Evolutionary conservation across 2,888 invertebrate genomes (phyloP), one percentile per base, ranked within the genome.

Genomic region (Hymenopus coronatus): DNA sequence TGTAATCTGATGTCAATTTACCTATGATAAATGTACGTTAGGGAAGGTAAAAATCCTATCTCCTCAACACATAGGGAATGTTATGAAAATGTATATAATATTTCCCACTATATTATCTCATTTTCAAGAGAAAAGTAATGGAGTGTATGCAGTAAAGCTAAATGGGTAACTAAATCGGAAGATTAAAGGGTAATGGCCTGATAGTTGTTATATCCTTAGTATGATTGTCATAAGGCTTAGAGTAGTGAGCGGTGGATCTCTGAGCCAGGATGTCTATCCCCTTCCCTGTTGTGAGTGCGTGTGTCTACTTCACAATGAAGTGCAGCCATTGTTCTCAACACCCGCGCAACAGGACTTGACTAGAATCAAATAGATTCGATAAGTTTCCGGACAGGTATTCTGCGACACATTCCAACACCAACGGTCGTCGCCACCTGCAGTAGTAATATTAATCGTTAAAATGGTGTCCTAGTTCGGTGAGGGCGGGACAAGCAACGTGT

Each of bases 401-500:
- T 70, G 54, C 54, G 54, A 70, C 54, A 70, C 54, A 70, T 70
- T 20, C 54, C 54, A 20, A 6, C 20, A 3, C 54, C 40, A 40
- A 70, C 54, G 54, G 15, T 70, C 14, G 25, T 25, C 54, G 25
- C 15, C 54, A 70, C 54, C 46, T 54, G 28, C 85, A 40, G 54
- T 54, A 54, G 15, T 54, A 54, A 85, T 27, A 84, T 33, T 84
- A 85, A 84, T 85, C 54, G 28, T 85, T 28, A 85, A 40, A 25
- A 84, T n/a, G 9, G 54, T 85, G 85, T 85, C 85, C 85, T 54
- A 85, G 46, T 85, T 85, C 54, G 85, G 85, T 27, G 46, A 85
- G 54, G 54, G 54, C 54, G 54, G 54, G 25, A 25, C 54, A 25
- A 25, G 6, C 4, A 20, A 20, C 54, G 40, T 28, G 28, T 54